phyloP scores from a whole-genome alignment of 1,140 invertebrate species.

The Aphelenchoides fujianensis region DNA sequence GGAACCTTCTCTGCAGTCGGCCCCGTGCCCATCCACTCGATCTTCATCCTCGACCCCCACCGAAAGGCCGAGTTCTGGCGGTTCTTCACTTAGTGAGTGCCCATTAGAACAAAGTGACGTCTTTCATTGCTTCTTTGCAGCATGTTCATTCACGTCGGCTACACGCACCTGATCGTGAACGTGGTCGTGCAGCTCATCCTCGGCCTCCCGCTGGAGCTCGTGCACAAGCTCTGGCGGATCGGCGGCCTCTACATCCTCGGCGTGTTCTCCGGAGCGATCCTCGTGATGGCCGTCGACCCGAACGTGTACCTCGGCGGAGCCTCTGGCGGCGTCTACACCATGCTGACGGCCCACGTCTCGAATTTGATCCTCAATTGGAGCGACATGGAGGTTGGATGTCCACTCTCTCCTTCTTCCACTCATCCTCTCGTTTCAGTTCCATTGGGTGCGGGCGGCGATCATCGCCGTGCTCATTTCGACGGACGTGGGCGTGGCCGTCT shows the following conservation, averaged over 20 bases:
- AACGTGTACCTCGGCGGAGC: slow-evolving; percentile 83
- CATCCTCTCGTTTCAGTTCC: slow-evolving; percentile 65
- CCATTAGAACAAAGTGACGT: not conserved
- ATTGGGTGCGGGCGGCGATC: slow-evolving; percentile 70
- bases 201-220: slow-evolving; percentile 88
- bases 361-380: slow-evolving; percentile 88
- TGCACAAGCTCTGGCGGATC: slow-evolving; percentile 70
- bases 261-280: slow-evolving; percentile 40
- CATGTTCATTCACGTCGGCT: slow-evolving; percentile 90
- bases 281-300: slow-evolving; percentile 78
- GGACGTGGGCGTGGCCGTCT: slow-evolving; percentile 46
- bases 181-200: slow-evolving; percentile 84
- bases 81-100: slow-evolving; percentile 74
- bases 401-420: slow-evolving; percentile 65
- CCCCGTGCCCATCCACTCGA: slow-evolving; percentile 50
- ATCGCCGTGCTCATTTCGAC: slow-evolving; percentile 72
- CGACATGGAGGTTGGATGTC: no score
- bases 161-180: slow-evolving; percentile 80
- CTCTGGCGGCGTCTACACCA: slow-evolving; percentile 82
- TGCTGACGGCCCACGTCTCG: slow-evolving; percentile 89
- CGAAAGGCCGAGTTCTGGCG: slow-evolving; percentile 83
- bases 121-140: slow-evolving; percentile 30
- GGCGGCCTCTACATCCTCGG: slow-evolving; percentile 46
- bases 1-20: slow-evolving; percentile 26
- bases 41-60: slow-evolving; percentile 83